Evolutionary conservation across 2,113 vertebrate species (phyloP), one percentile per base, ranked within the genome.

Genomic region (Lontra canadensis): DNA sequence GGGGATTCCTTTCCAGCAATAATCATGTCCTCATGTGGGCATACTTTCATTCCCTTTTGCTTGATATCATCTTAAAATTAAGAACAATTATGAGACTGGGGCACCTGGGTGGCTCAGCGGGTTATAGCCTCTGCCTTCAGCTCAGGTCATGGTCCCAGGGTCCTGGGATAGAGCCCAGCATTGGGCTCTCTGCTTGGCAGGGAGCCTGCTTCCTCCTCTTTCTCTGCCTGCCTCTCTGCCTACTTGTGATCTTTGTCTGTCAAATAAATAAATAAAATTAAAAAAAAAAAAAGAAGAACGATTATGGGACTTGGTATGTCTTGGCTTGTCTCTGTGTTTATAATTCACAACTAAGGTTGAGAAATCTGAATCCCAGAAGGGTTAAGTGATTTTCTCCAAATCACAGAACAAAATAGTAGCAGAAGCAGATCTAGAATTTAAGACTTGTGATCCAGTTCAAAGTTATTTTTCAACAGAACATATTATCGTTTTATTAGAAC

Each of bases 341-440:
- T 73, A 44, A 25, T 90, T 96, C 49, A 96, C 85, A 95, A 81
- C 31, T 81, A 44, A 85, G 42, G 52, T n/a, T 85, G 57, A 82
- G 55, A 59, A 55, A 78, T 90, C 6, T 52, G 20, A 95, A 73
- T 76, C 20, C 49, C 34, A 80, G 26, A 80, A 2, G 23, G 26
- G 2, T 42, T 95, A 63, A 59, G 9, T 73, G 57, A 74, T n/a
- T 93, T 90, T 4, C 26, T n/a, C 14, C 26, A 65, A 39, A 90
- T 89, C 21, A 25, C 4, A 39, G 2, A 90, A n/a, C 21, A 59
- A 95, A 88, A 79, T 17, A 36, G 17, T 61, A 88, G 44, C n/a
- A 88, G 80, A 93, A 88, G 11, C 9, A 39, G 8, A 26, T 29
- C 39, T 67, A 59, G 23, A 92, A 97, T 57, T 63, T 63, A 81